Evolutionary conservation across 37 sponge, comb jelly and placozoan species (phyloP).

Genomic region (Aplysina aerophoba): DNA sequence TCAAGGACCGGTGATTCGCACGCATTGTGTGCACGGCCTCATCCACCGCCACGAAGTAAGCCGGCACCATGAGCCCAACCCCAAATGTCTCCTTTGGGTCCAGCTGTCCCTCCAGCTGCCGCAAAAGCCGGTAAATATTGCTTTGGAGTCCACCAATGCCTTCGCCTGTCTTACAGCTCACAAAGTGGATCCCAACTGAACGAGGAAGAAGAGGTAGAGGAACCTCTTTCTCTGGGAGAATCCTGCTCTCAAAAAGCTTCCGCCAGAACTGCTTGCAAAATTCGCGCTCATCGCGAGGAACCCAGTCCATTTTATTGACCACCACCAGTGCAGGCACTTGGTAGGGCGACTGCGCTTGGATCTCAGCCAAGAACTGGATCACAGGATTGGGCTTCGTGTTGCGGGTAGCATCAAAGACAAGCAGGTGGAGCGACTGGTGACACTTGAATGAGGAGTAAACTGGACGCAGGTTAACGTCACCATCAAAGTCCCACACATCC

Average conservation of each 20-base stretch:
- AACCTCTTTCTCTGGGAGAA: not conserved
- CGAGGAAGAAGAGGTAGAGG: conserved; percentile 51
- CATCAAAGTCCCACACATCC: conserved; percentile 77
- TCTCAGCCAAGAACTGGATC: conserved; percentile 51
- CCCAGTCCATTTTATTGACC: conserved; percentile 61
- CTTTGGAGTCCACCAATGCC: conserved; percentile 43
- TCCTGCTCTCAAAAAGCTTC: conserved; percentile 1
- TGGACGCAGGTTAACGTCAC: conserved; percentile 22
- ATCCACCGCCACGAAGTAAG: not conserved
- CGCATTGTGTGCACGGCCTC: conserved; percentile 13
- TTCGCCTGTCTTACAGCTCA: conserved; percentile 48
- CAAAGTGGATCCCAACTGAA: conserved; percentile 45
- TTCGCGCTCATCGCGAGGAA: conserved; percentile 48
- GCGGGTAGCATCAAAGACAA: conserved; percentile 38
- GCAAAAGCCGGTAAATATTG: conserved; percentile 26
- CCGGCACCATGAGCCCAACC: not conserved
- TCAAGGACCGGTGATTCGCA: not conserved
- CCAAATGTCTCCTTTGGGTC: not conserved
- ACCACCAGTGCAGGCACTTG: conserved; percentile 66
- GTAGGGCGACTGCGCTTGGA: conserved; percentile 38
- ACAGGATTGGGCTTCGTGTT: conserved; percentile 4
- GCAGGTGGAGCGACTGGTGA: conserved; percentile 53
- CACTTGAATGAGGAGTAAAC: conserved; percentile 63
- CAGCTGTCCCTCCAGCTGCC: not conserved
- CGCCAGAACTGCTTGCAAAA: conserved; percentile 1